Base-by-base conservation (phyloP, 2,797 vertebrate species). In the Spinus olivaceus region DNA sequence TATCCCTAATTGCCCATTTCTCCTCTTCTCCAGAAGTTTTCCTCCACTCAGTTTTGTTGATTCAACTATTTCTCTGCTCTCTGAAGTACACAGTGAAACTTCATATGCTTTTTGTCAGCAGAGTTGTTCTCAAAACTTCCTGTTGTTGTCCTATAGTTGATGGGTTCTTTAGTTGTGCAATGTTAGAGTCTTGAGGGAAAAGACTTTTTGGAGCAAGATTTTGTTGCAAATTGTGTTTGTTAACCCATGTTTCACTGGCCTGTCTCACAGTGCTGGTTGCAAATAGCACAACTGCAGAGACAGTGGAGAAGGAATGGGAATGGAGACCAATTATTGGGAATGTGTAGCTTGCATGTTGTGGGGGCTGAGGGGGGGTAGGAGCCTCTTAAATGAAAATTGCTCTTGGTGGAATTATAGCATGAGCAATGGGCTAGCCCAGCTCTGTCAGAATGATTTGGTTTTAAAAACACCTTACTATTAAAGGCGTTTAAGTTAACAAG, bases 401-500 rank as follows among this genome's bases (percentile, higher is more conserved):
- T 94, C 53, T 83, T 81, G n/a, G 80, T 94, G 80, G 79, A 95
- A 95, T 86, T 92, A 91, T 8, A 90, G 59, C 61, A 65, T 78
- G 35, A 91, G 82, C 81, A 92, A 41, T 69, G 76, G 82, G 35
- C 85, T 94, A 92, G 91, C 89, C 93, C 72, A 96, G 80, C 94
- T 94, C 95, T 96, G 96, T 95, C 96, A 96, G 67, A 95, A 94
- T 65, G 90, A 96, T 92, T 96, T 83, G 92, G 69, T 85, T 94
- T 92, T 83, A 44, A 91, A 93, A 95, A 94, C 87, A 94, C 91
- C 91, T 94, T 88, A 95, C 94, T 92, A 96, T 96, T 96, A 94
- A 94, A 91, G 90, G 79, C 37, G 50, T 96, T 96, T 96, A 96
- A 92, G 89, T 92, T 96, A 96, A 96, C 95, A 80, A 95, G 95